Percentiles rank a stretch among this genome's conserved stretches.
These are phyloP conservation scores for Nasonovia ribisnigri DNA, from an alignment of 2,888 invertebrate species.

Conservation along the genomic window DNA sequence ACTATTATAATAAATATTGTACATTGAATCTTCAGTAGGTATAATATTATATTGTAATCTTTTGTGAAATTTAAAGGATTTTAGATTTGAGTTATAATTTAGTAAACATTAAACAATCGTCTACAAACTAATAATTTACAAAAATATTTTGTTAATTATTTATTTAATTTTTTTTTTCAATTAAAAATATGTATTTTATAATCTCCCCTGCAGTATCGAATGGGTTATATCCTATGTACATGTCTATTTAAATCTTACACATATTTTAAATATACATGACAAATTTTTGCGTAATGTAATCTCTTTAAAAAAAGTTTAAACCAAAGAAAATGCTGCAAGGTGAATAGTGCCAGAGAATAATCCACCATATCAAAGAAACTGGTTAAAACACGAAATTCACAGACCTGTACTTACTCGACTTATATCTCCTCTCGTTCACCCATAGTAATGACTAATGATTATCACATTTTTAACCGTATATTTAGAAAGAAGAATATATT, in stretches of 20 bases:
- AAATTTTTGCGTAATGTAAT: background rate
- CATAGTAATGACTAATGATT: too few relatives aligned
- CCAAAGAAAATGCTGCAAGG: too few relatives aligned
- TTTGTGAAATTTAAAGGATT: background rate
- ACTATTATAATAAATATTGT: constrained; percentile 3
- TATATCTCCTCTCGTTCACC: too few relatives aligned
- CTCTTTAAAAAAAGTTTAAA: background rate
- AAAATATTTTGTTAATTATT: constrained; percentile 25
- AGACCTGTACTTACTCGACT: too few relatives aligned
- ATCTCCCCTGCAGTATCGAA: background rate
- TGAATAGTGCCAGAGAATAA: too few relatives aligned
- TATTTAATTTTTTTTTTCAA: background rate
- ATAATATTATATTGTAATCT: background rate
- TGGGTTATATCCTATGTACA: background rate
- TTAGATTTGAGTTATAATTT: constrained; percentile 43
- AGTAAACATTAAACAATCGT: background rate
- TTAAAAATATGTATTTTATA: background rate
- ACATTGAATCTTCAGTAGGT: background rate
- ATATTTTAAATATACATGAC: background rate
- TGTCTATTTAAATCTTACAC: background rate
- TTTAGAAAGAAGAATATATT: too few relatives aligned
- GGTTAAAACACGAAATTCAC: too few relatives aligned
- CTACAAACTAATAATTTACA: background rate
- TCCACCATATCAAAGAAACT: too few relatives aligned
- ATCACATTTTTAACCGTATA: too few relatives aligned